phyloP scores from a whole-genome alignment of 2,797 vertebrate genomes.

The Psittacula echo region DNA sequence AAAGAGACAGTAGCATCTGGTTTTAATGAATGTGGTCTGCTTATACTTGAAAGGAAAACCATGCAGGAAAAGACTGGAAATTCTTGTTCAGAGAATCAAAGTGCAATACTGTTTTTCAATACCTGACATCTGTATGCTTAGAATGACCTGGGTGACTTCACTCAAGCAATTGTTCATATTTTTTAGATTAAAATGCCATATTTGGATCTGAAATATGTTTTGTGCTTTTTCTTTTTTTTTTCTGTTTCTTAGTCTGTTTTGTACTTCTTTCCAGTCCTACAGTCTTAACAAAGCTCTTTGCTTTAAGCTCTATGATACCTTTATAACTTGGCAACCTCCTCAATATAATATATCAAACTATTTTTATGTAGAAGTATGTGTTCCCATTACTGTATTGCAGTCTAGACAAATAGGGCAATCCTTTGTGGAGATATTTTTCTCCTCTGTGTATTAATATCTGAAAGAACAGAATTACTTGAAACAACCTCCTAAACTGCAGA shows the following conservation, averaged over 20 bases:
- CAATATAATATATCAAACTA: neutral
- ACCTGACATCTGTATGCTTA: slow-evolving; percentile 69
- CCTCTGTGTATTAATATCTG: neutral
- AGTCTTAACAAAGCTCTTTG: neutral
- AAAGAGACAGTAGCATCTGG: slow-evolving; percentile 77
- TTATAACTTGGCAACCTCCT: neutral
- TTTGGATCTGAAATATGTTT: slow-evolving; percentile 55
- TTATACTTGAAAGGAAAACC: slow-evolving; percentile 73
- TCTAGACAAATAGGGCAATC: neutral
- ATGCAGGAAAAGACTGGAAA: slow-evolving; percentile 75
- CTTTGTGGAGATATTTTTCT: neutral
- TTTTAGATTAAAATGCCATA: slow-evolving; percentile 74
- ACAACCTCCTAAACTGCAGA: neutral
- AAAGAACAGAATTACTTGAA: neutral
- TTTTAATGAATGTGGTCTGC: slow-evolving; percentile 77
- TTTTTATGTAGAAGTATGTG: slow-evolving; percentile 1
- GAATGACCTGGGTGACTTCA: slow-evolving; percentile 74
- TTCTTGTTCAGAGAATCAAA: slow-evolving; percentile 75
- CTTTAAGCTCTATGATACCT: neutral
- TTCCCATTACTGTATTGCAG: neutral
- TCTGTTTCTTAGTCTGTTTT: neutral
- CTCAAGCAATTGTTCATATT: slow-evolving; percentile 60
- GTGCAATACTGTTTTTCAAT: slow-evolving; percentile 71
- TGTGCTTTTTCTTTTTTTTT: neutral
- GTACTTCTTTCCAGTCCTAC: slow-evolving; percentile 16